Evolutionary conservation across 2,797 vertebrate species (phyloP), one percentile per base, ranked within the genome.

Genomic region (Manis javanica): DNA sequence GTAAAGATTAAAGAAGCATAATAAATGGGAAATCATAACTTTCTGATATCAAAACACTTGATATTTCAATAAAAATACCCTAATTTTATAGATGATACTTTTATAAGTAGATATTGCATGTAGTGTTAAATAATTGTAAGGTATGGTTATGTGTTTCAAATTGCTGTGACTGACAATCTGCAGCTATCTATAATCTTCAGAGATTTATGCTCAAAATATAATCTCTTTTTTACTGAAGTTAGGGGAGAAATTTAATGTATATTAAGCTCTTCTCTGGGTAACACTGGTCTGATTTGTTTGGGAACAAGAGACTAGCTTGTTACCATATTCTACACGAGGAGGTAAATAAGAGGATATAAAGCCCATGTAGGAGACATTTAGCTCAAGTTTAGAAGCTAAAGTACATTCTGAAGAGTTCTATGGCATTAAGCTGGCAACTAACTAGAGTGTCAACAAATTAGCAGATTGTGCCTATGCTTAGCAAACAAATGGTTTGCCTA

Each of bases 111-210:
- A 42, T 90, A 42, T 7, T 64, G 1, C 39, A 75, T 46, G 21
- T 19, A 69, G 24, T 71, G 26, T 77, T 77, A 82, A 71, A 72
- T 93, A 13, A 12, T 75, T 79, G 75, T 91, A 95, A 89, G 66
- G 19, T 83, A 55, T n/a, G 53, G 15, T 66, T 96, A 69, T 84
- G 31, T 53, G 3, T n/a, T 88, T 92, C 24, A 63, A 92, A 94
- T 72, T 84, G 39, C n/a, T 72, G 9, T 91, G 31, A 91, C 5
- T 69, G 19, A 57, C 3, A 91, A 69, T 79, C 24, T 51, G 8
- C 15, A 84, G 81, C 4, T 15, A 53, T 24, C 31, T 39, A 55
- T 75, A 55, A 68, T 90, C 31, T 86, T 53, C 1, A 79, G 42
- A 74, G 34, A 63, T 96, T 93, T 63, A 29, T 5, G 59, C 2